Evolutionary conservation across 1,140 invertebrate genomes (phyloP).

Genomic region (Neodiprion fabricii): DNA sequence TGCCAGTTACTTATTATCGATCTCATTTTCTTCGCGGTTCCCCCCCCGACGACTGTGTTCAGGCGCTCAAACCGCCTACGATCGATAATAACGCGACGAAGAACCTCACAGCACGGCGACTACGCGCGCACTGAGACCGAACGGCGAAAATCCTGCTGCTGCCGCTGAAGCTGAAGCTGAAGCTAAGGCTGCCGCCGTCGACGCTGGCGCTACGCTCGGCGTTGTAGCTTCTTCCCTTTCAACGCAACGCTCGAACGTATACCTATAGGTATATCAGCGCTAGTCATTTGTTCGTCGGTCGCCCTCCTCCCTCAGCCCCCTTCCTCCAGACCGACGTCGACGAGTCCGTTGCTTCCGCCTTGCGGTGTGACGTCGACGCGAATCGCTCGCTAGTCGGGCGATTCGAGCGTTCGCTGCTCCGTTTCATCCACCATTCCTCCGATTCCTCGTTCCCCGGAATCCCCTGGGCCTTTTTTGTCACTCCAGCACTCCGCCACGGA

Average conservation of each 20-base stretch:
- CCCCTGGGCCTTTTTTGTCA: too few species aligned
- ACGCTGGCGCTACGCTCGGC: too few species aligned
- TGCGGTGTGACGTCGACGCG: too few species aligned
- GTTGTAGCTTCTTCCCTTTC: background rate
- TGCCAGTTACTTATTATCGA: background rate
- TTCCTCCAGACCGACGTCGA: conserved; percentile 12
- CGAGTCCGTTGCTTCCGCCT: background rate
- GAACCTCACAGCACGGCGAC: conserved; percentile 2
- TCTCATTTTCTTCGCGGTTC: background rate
- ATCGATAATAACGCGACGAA: background rate
- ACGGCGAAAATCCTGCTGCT: background rate
- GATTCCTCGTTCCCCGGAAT: too few species aligned
- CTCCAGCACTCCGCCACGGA: too few species aligned
- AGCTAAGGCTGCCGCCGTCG: too few species aligned
- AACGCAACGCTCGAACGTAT: conserved; percentile 43
- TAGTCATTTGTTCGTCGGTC: conserved; percentile 57
- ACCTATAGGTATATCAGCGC: conserved; percentile 38
- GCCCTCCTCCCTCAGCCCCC: conserved; percentile 30
- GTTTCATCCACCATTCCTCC: too few species aligned
- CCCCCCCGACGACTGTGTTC: background rate
- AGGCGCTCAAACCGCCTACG: background rate
- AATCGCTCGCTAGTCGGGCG: too few species aligned
- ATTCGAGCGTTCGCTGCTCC: background rate
- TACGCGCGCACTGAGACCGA: background rate
- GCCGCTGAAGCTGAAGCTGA: too few species aligned